phyloP scores from a whole-genome alignment of 2,797 vertebrate species.

The Sebastiscus tertius region DNA sequence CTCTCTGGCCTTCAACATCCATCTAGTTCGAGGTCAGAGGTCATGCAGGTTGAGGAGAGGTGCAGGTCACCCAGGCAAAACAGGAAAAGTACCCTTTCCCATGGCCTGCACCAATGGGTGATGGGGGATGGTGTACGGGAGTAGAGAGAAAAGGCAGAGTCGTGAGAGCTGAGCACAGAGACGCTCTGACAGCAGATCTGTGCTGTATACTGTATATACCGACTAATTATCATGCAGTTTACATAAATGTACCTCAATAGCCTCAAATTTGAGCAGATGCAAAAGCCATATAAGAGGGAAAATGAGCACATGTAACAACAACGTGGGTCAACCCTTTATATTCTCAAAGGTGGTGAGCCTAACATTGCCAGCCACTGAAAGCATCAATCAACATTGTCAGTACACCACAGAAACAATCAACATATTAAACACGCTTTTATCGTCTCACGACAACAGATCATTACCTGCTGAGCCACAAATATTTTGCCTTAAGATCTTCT shows the following conservation, averaged over 20 bases:
- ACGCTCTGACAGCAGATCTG: neutral
- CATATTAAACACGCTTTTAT: neutral
- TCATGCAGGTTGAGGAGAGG: neutral
- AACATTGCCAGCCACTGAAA: neutral
- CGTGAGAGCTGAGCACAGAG: neutral
- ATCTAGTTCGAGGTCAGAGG: slow-evolving; percentile 7
- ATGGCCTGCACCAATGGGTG: neutral
- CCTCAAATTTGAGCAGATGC: fast-evolving
- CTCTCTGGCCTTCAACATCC: neutral
- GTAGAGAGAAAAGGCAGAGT: neutral
- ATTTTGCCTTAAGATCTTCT: neutral
- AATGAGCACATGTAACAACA: neutral
- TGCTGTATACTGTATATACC: too few relatives aligned
- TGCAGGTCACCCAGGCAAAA: slow-evolving; percentile 14
- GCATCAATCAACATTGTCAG: neutral
- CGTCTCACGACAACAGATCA: neutral
- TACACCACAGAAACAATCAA: neutral
- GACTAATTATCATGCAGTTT: neutral
- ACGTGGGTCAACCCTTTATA: neutral
- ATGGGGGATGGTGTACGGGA: neutral
- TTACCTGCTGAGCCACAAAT: neutral
- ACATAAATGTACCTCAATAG: neutral
- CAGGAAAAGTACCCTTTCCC: slow-evolving; percentile 10
- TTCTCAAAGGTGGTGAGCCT: neutral
- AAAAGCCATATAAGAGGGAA: neutral